Base-by-base conservation (phyloP, 53 echinoderm and acorn worm genomes). In the Actinopyga echinites region DNA sequence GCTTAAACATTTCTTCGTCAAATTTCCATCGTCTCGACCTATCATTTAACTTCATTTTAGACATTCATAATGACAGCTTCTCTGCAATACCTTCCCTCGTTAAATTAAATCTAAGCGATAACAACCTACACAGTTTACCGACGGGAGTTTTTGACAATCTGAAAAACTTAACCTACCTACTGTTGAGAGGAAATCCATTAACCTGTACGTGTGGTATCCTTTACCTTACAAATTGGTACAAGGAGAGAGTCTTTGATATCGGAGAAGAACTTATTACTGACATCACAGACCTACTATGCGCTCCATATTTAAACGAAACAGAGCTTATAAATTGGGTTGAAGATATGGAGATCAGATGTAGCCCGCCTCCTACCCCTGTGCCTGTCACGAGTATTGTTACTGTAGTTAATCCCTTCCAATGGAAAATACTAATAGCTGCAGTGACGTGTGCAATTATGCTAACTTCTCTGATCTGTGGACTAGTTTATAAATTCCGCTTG, bases 401-500 rank as follows among this genome's bases (percentile, higher is more conserved):
- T 44, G 26, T 34, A 5, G 36, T 8, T 5, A 20, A 59, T 1
- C 69, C 33, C 8, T 69, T 17, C 22, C 30, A n/a, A 13, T 80
- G 19, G 61, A 11, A 3, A 12, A 21, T 31, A 20, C 6, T 79
- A n/a, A 33, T 79, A 23, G 1, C 6, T 10, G 80, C 21, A 34
- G 38, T 31, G 25, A 12, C 25, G 15, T 5, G 38, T 42, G 43
- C 62, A 21, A 13, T 33, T 26, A 12, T 60, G 12, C 10, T 80
- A 12, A 60, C 62, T 13, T 37, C 40, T 17, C 1, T 57, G 5
- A 32, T 80, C n/a, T 62, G 9, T 5, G 22, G 17, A 32, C 1
- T 80, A 5, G n/a, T 80, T 24, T 80, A 80, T 40, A 60, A 36
- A 25, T 80, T 35, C 64, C 84, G 87, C 12, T 69, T 57, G 58